Conservation (phyloP, 2,888 invertebrate genomes). For the Agrilus cyanescens region DNA sequence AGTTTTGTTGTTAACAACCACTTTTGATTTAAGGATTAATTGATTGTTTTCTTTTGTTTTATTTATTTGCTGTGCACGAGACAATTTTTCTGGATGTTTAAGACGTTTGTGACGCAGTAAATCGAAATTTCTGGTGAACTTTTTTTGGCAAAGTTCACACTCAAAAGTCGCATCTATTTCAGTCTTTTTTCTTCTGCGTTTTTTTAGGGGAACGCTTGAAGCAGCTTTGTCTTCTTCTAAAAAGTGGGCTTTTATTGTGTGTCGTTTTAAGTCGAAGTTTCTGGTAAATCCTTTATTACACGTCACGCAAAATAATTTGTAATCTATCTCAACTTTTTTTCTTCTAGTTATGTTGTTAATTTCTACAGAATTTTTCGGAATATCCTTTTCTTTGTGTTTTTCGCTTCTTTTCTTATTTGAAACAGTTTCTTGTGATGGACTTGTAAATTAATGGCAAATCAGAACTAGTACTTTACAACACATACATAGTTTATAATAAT, state of each 20-base stretch:
- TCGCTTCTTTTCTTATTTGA: no score
- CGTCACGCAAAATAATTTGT: slow-evolving; percentile 24
- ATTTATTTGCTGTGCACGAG: slow-evolving; percentile 7
- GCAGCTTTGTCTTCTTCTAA: slow-evolving; percentile 5
- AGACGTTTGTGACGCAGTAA: neutral
- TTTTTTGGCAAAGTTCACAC: no score
- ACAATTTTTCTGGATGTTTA: slow-evolving; percentile 2
- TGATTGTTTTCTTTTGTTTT: slow-evolving; percentile 18
- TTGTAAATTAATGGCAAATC: no score
- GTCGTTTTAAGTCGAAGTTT: slow-evolving; percentile 30
- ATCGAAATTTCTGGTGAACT: no score
- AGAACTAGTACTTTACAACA: no score
- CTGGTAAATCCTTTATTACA: slow-evolving; percentile 30
- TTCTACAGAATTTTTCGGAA: no score
- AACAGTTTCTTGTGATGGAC: no score
- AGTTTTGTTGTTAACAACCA: slow-evolving; percentile 20
- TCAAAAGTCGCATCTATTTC: no score
- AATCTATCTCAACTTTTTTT: slow-evolving; percentile 24
- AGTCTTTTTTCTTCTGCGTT: no score
- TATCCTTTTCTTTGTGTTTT: no score
- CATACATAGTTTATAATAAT: no score
- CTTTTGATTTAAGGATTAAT: slow-evolving; percentile 23
- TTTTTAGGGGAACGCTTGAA: no score
- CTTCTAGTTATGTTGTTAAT: slow-evolving; percentile 12
- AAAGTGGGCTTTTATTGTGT: slow-evolving; percentile 23